These are phyloP conservation scores for Herminia tarsipennalis DNA, from an alignment of 2,888 invertebrate genomes.

Conservation along the genomic window DNA sequence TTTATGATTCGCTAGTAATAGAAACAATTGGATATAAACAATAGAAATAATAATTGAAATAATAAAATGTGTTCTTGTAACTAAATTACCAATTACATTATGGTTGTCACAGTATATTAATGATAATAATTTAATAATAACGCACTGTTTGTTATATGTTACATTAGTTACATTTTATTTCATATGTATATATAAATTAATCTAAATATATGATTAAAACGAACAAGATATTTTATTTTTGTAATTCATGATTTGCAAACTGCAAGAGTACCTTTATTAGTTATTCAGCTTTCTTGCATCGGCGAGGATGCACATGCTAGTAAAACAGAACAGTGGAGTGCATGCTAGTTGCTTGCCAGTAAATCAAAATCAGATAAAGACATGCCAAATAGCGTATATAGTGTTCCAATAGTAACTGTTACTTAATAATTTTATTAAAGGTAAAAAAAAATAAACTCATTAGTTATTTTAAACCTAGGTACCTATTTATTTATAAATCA, in stretches of 20 bases:
- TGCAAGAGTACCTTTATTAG: not conserved
- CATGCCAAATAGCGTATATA: no score
- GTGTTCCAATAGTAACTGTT: no score
- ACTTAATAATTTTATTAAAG: no score
- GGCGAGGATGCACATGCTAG: no score
- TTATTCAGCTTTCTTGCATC: no score
- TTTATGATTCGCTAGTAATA: conserved; percentile 27
- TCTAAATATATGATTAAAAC: conserved; percentile 37
- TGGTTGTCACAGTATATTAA: conserved; percentile 14
- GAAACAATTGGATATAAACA: conserved; percentile 33
- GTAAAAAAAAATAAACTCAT: no score
- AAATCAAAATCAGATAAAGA: no score
- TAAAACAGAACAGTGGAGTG: no score
- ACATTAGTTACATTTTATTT: conserved; percentile 31
- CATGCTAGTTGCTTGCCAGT: no score
- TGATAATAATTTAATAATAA: conserved; percentile 27
- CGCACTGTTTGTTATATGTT: conserved; percentile 22
- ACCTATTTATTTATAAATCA: no score
- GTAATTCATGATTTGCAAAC: not conserved
- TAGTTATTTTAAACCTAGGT: no score
- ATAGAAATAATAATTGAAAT: conserved; percentile 23
- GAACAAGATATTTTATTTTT: conserved; percentile 7
- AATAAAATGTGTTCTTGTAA: conserved; percentile 15
- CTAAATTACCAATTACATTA: conserved; percentile 15
- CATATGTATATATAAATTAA: conserved; percentile 24